A percentile compares a stretch with the other conserved stretches of the same genome.
These are phyloP conservation scores for Pogonocichla stellata DNA, from an alignment of 2,113 vertebrate genomes.

Conservation along the genomic window DNA sequence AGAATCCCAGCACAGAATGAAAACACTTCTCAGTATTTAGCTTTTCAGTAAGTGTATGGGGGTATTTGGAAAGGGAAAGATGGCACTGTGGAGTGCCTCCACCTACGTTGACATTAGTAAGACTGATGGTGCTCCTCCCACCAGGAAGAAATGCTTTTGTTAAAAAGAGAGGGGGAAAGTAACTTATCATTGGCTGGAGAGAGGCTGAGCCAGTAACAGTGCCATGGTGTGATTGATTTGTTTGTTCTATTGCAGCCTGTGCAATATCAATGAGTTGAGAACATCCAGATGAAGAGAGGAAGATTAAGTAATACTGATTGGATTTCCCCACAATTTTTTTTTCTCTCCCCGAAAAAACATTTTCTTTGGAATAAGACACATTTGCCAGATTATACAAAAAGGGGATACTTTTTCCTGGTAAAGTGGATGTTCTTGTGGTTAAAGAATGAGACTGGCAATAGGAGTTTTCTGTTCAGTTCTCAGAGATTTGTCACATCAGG, in stretches of 20 bases:
- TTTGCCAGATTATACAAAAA: neutral
- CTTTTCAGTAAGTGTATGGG: accelerated
- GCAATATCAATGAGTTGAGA: conserved; percentile 62
- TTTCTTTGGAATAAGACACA: conserved; percentile 24
- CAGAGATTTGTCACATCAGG: neutral
- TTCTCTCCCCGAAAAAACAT: neutral
- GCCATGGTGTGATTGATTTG: conserved; percentile 44
- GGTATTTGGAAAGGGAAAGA: neutral
- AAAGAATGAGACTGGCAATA: neutral
- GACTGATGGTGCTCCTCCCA: neutral
- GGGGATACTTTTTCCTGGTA: neutral
- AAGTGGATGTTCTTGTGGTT: neutral
- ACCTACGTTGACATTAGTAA: neutral
- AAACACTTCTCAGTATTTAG: neutral
- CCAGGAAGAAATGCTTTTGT: neutral
- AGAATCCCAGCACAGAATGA: neutral
- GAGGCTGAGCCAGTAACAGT: conserved; percentile 44
- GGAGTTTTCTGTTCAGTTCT: neutral
- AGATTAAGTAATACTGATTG: conserved; percentile 53
- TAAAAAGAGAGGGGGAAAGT: neutral
- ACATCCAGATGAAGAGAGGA: conserved; percentile 43
- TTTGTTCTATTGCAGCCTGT: conserved; percentile 58
- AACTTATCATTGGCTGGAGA: conserved; percentile 55
- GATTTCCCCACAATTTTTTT: neutral
- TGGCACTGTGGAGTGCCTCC: neutral